Evolutionary conservation across 2,113 vertebrate genomes (phyloP).

Genomic region (Macquaria ambigua): DNA sequence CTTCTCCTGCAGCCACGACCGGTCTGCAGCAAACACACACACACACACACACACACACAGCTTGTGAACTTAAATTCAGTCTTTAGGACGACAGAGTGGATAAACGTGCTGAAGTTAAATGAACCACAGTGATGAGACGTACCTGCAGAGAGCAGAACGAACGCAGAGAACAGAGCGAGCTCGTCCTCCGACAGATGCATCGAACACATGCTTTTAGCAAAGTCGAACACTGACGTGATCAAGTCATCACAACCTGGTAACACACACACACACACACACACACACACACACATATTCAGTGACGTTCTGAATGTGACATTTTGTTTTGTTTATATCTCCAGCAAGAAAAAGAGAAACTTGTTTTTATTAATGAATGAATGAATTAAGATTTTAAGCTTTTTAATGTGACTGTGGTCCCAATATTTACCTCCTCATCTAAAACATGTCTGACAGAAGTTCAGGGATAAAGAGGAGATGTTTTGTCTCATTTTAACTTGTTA

Average conservation of each 20-base stretch:
- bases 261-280: constrained; percentile 43
- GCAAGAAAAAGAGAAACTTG: background rate
- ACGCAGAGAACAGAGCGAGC: constrained; percentile 94
- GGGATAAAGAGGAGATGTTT: background rate
- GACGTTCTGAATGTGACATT: background rate
- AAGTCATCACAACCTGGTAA: constrained; percentile 93
- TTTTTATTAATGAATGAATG: no score
- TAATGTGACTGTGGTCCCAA: no score
- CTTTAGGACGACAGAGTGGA: background rate
- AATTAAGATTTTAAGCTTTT: no score
- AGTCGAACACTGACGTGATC: constrained; percentile 95
- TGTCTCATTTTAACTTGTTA: background rate
- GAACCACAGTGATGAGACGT: background rate
- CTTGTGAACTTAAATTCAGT: background rate
- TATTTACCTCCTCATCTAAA: no score
- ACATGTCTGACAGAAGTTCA: no score
- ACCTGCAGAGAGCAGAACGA: constrained; percentile 95
- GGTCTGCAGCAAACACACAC: constrained; percentile 83
- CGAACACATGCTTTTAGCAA: constrained; percentile 92
- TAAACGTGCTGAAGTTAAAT: background rate
- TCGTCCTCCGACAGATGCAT: constrained; percentile 94
- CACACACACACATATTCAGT: background rate
- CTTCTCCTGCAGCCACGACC: constrained; percentile 95
- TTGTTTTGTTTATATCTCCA: background rate
- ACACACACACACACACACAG: constrained; percentile 20